A percentile compares a stretch with the other conserved stretches of the same genome.
These are phyloP conservation scores for Caloenas nicobarica DNA, from an alignment of 2,113 vertebrate species.

Conservation along the genomic window DNA sequence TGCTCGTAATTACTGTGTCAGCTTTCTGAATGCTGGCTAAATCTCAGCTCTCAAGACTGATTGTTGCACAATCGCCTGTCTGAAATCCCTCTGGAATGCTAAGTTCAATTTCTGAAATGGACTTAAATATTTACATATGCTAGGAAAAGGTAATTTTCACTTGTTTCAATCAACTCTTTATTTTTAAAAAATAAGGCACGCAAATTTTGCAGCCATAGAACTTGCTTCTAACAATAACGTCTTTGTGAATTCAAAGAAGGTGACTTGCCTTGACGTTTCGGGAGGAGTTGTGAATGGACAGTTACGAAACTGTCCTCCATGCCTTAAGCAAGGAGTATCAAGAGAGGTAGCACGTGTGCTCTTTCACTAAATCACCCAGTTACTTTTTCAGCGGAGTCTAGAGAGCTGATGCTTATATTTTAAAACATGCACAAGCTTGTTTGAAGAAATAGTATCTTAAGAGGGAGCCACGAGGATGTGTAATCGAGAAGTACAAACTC, in stretches of 20 bases:
- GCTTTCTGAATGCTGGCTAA: slow-evolving; percentile 59
- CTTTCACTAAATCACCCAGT: neutral
- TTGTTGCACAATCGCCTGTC: slow-evolving; percentile 52
- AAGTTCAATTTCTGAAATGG: slow-evolving; percentile 42
- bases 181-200: slow-evolving; percentile 53
- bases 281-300: slow-evolving; percentile 60
- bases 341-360: neutral
- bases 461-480: neutral
- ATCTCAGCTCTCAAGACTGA: slow-evolving; percentile 56
- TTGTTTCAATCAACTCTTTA: slow-evolving; percentile 55
- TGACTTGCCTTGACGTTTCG: slow-evolving; percentile 59
- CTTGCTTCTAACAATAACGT: slow-evolving; percentile 55
- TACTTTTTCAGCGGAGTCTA: neutral
- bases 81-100: slow-evolving; percentile 61
- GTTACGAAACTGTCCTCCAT: slow-evolving; percentile 67
- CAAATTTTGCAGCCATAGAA: slow-evolving; percentile 35
- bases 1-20: slow-evolving; percentile 66
- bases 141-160: slow-evolving; percentile 67
- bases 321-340: slow-evolving; percentile 9
- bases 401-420: neutral
- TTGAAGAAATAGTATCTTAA: neutral
- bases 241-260: slow-evolving; percentile 68
- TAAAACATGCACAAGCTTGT: neutral
- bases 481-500: neutral
- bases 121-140: slow-evolving; percentile 65